Base-by-base conservation (phyloP, 2,113 vertebrate genomes). In the Dicentrarchus labrax region DNA sequence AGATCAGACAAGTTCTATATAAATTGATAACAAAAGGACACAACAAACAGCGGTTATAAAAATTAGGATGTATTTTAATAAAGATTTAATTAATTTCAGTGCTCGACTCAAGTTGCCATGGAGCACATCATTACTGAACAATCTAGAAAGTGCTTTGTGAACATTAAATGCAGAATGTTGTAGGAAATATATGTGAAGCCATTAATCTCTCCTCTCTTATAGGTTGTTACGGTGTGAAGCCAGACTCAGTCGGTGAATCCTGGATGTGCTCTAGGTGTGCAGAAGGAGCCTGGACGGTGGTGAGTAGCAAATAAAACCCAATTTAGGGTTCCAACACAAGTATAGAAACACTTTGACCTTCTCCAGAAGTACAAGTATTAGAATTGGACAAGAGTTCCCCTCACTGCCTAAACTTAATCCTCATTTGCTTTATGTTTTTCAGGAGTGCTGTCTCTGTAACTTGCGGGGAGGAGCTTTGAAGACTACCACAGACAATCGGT, bases 361-460 rank as follows among this genome's bases (percentile, higher is more conserved):
- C 48, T 54, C 22, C 17, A 21, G 2, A 3, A 53, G 6, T 43
- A 43, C 1, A 24, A 16, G 3, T 45, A 17, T 69, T 61, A 17
- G 10, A 19, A 69, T 12, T 8, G 8, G 15, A 66, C 60, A 67
- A 0, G 5, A 50, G 4, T 78, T 22, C 21, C 13, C 8, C 1
- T 30, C 24, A 11, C 16, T 64, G 22, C 8, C 6, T 39, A 17
- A 72, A 59, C 17, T 7, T 43, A 4, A 56, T 45, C 0, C 9
- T 59, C 30, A 45, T 74, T 22, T 86, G 10, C 81, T 51, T 79
- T 80, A 11, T 86, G 38, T 38, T 75, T 84, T 93, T 61, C 53
- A 99, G 98, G 97, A 98, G 43, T 99, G 98, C 65, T 99, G 97
- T 78, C 94, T 99, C 70, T 99, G 98, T 83, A 98, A 97, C 89